phyloP scores from a whole-genome alignment of 2,888 invertebrate species.

The Oeneis ivallda region DNA sequence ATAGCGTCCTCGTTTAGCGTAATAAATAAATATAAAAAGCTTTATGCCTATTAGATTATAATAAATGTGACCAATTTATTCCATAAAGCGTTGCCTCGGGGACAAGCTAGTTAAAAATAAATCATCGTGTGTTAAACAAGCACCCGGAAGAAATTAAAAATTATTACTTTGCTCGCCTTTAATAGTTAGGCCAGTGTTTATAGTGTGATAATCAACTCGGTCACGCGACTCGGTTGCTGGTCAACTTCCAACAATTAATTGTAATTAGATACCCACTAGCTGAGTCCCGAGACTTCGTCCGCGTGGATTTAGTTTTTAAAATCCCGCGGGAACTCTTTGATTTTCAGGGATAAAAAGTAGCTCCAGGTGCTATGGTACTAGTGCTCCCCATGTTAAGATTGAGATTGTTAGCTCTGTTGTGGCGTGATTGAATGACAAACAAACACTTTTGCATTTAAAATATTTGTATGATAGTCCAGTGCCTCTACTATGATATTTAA shows the following conservation, averaged over 20 bases:
- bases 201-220: conserved; percentile 60
- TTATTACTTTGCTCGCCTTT: conserved; percentile 41
- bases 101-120: conserved; percentile 36
- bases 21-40: conserved; percentile 5
- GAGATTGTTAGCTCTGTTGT: no score
- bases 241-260: conserved; percentile 6
- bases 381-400: no score
- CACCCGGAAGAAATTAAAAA: conserved; percentile 43
- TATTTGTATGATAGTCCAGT: no score
- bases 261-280: not conserved
- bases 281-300: not conserved
- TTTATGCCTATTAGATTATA: not conserved
- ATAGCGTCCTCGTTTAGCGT: not conserved
- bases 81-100: conserved; percentile 16
- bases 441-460: no score
- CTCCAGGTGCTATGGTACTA: no score
- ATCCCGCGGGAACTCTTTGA: no score
- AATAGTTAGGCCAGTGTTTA: conserved; percentile 53
- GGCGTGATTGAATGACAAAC: no score
- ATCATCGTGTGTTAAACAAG: conserved; percentile 22
- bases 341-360: no score
- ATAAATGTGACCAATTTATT: conserved; percentile 14
- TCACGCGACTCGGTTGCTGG: conserved; percentile 50
- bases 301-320: no score
- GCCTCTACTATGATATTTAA: not conserved